Conservation (phyloP, 2,797 vertebrate species). For the Malurus leucopterus region DNA sequence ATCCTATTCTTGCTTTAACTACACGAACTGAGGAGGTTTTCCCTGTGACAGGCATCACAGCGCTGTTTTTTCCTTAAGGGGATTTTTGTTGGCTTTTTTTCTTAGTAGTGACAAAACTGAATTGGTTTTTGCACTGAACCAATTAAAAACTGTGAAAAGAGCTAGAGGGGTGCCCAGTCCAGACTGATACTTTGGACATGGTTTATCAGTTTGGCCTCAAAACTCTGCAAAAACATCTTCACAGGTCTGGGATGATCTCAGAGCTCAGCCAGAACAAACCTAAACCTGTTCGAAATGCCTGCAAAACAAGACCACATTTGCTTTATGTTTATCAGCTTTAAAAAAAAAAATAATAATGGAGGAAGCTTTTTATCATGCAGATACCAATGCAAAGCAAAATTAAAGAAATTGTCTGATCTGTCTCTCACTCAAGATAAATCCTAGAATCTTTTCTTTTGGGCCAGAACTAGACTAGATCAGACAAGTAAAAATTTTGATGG, state of each 20-base stretch:
- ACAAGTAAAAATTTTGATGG: background rate
- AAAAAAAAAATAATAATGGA: background rate
- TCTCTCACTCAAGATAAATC: background rate
- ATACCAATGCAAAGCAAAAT: background rate
- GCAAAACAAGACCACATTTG: background rate
- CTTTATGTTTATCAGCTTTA: background rate
- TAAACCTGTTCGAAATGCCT: background rate
- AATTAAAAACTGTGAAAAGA: constrained; percentile 14
- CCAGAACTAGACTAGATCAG: background rate
- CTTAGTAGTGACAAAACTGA: background rate
- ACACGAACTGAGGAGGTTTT: constrained; percentile 1
- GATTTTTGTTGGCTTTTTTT: background rate
- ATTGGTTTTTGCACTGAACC: background rate
- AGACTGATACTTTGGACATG: background rate
- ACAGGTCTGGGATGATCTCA: background rate
- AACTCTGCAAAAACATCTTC: background rate
- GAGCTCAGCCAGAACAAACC: background rate
- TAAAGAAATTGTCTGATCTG: background rate
- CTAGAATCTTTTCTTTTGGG: background rate
- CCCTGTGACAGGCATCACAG: background rate
- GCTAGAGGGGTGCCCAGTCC: background rate
- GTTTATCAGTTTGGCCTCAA: background rate
- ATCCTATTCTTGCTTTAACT: constrained; percentile 7
- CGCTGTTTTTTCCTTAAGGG: background rate
- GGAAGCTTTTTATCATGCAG: background rate